Percentiles rank a stretch among this genome's conserved stretches.
These are phyloP conservation scores for Rhopalosiphum nymphaeae DNA, from an alignment of 2,888 invertebrate genomes.

Conservation along the genomic window DNA sequence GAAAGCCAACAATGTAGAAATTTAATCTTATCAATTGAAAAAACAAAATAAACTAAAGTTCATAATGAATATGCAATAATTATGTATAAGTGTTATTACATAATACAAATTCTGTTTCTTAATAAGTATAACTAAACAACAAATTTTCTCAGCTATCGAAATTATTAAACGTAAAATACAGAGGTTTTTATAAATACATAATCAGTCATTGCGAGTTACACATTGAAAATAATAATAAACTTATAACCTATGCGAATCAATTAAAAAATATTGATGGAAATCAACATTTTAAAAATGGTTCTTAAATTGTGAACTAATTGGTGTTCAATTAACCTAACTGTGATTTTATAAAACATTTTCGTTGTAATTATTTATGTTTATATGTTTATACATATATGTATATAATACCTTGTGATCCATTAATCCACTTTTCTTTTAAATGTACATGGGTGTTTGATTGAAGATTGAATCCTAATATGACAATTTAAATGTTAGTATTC, in stretches of 20 bases:
- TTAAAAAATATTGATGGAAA: conserved; percentile 33
- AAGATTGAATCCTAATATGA: conserved; percentile 1
- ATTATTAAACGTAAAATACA: conserved; percentile 53
- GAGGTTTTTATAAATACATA: conserved; percentile 52
- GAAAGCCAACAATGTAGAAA: not conserved
- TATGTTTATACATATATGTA: conserved; percentile 1
- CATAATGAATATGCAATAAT: not conserved
- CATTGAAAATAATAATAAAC: conserved; percentile 38
- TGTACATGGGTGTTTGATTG: not conserved
- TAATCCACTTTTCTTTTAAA: not conserved
- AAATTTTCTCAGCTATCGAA: conserved; percentile 35
- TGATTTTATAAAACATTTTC: conserved; percentile 41
- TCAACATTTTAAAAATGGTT: conserved; percentile 25
- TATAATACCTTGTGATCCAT: conserved; percentile 27
- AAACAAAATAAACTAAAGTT: not conserved
- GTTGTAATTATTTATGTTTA: conserved; percentile 32
- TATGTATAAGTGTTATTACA: not conserved
- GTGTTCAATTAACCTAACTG: conserved; percentile 53
- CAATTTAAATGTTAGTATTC: not conserved
- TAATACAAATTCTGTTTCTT: conserved; percentile 4
- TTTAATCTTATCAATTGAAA: conserved; percentile 9
- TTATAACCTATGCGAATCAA: conserved; percentile 24
- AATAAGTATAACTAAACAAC: conserved; percentile 50
- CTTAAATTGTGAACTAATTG: conserved; percentile 5
- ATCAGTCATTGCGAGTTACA: conserved; percentile 62